These are phyloP conservation scores for Podabrus alpinus DNA, from an alignment of 2,888 invertebrate species.

Conservation along the genomic window DNA sequence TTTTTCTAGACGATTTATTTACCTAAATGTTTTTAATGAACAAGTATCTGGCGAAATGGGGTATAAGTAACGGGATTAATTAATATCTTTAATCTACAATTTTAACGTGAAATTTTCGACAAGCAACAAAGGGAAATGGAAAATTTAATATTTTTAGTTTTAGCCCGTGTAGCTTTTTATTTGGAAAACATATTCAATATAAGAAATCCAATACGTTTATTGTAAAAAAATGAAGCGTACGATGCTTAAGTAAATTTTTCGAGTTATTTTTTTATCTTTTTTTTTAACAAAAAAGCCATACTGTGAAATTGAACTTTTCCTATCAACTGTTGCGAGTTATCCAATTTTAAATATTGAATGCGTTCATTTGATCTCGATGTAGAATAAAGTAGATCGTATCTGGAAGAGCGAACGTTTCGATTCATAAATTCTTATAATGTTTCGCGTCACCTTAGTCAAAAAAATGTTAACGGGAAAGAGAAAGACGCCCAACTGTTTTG, in stretches of 20 bases:
- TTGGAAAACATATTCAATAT: too few species aligned
- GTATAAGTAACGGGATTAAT: slow-evolving; percentile 29
- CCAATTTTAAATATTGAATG: slow-evolving; percentile 48
- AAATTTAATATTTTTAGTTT: slow-evolving; percentile 6
- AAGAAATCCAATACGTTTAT: neutral
- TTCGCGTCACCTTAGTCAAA: slow-evolving; percentile 19
- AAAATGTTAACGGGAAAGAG: slow-evolving; percentile 19
- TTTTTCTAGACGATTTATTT: slow-evolving; percentile 27
- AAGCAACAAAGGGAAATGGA: slow-evolving; percentile 12
- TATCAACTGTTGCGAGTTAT: slow-evolving; percentile 49
- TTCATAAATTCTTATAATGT: slow-evolving; percentile 15
- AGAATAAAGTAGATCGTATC: slow-evolving; percentile 41
- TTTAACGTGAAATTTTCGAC: slow-evolving; percentile 11
- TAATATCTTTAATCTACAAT: slow-evolving; percentile 15
- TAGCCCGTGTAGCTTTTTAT: neutral
- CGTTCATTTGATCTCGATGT: slow-evolving; percentile 44
- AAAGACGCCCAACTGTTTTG: slow-evolving; percentile 34
- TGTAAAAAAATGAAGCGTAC: neutral
- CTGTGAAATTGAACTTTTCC: slow-evolving; percentile 44
- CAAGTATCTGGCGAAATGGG: slow-evolving; percentile 21
- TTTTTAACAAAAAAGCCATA: slow-evolving; percentile 28
- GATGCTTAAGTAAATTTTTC: neutral
- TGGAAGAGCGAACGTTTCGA: slow-evolving; percentile 24
- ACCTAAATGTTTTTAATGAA: slow-evolving; percentile 26
- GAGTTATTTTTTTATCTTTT: slow-evolving; percentile 7